Conservation (phyloP, 2,113 vertebrate species). For the Zingel zingel region DNA sequence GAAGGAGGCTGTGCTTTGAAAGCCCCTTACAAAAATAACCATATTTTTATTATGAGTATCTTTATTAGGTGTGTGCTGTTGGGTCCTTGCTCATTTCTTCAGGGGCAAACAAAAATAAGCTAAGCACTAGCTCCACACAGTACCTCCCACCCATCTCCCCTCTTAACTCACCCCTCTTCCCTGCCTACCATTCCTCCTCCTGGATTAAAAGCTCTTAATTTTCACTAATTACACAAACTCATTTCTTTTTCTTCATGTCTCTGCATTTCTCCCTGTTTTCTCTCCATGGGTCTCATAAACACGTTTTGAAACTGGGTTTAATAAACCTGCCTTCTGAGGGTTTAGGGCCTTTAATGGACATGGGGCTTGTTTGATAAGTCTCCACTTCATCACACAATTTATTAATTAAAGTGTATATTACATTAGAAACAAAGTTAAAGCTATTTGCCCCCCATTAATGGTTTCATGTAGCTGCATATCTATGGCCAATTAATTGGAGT, state of each 20-base stretch:
- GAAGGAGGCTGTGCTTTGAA: constrained; percentile 49
- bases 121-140: constrained; percentile 66
- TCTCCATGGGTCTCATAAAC: constrained; percentile 82
- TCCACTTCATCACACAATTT: constrained; percentile 87
- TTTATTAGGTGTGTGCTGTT: constrained; percentile 87
- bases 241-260: constrained; percentile 84
- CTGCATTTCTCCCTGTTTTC: constrained; percentile 80
- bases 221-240: constrained; percentile 86
- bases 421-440: constrained; percentile 86
- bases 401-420: constrained; percentile 88
- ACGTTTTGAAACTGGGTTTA: constrained; percentile 81
- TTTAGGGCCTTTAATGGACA: constrained; percentile 84
- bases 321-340: constrained; percentile 83
- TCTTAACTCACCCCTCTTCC: constrained; percentile 44
- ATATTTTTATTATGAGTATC: constrained; percentile 78
- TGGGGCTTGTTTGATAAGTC: constrained; percentile 86
- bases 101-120: constrained; percentile 80
- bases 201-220: constrained; percentile 86
- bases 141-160: constrained; percentile 71
- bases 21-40: constrained; percentile 74
- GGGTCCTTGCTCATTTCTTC: constrained; percentile 79
- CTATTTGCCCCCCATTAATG: constrained; percentile 85
- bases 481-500: constrained; percentile 84
- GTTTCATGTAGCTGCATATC: constrained; percentile 83
- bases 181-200: constrained; percentile 70